phyloP scores from a whole-genome alignment of 2,888 invertebrate genomes.

The Patella depressa region DNA sequence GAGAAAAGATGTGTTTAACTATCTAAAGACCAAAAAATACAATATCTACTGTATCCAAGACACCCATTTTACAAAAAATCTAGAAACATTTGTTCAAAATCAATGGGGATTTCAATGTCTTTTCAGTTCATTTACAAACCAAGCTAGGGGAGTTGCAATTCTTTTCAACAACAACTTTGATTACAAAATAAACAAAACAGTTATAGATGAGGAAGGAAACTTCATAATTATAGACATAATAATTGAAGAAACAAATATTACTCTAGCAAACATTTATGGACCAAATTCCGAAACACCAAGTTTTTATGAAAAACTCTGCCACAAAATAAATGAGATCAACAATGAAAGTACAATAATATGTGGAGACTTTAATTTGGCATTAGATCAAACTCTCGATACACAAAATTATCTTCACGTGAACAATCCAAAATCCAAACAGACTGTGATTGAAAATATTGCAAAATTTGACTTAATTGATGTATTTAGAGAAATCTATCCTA shows the following conservation, averaged over 20 bases:
- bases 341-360: background rate
- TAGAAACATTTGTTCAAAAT: background rate
- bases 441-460: conserved; percentile 10
- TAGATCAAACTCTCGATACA: conserved; percentile 11
- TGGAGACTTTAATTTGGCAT: conserved; percentile 20
- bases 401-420: conserved; percentile 13
- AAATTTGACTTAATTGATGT: conserved; percentile 8
- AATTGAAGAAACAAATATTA: background rate
- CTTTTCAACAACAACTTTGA: background rate
- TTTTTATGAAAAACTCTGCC: conserved; percentile 13
- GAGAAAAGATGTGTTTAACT: conserved; percentile 4
- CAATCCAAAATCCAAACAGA: conserved; percentile 21
- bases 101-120: background rate
- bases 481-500: background rate
- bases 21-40: background rate
- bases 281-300: conserved; percentile 21
- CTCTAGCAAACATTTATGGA: conserved; percentile 17
- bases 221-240: background rate
- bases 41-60: conserved; percentile 9
- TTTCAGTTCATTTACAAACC: background rate
- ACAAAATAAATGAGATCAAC: conserved; percentile 1
- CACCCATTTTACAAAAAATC: background rate
- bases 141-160: background rate
- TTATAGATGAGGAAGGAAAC: background rate
- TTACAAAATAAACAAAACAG: background rate